Base-by-base conservation (phyloP, 2,888 invertebrate species). In the Panzeria rudis region DNA sequence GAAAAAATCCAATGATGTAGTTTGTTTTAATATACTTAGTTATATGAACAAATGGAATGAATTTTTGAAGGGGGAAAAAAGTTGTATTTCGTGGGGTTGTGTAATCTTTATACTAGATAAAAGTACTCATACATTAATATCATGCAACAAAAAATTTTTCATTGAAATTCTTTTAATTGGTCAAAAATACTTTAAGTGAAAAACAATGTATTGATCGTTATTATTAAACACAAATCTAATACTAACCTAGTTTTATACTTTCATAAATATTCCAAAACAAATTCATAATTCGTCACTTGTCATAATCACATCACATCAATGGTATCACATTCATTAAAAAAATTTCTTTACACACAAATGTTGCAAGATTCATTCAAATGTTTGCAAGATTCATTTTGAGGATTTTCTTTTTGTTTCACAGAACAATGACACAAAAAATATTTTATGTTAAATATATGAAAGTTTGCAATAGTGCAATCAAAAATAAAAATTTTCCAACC, bases 261-360 rank as follows among this genome's bases (percentile, higher is more conserved):
- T 61, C 13, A 35, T 5, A 11, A 2, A 25, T 2, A 1, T 15
- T 2, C 8, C 2, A 41, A 44, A 44, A n/a, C 20, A 13, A 4
- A 6, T 23, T 41, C 41, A 41, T 41, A 25, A 44, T 25, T 64
- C 44, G 6, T 64, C 44, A 44, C n/a, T 41, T 64, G 41, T n/a
- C 62, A 64, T 3, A 44, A 23, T 15, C 3, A 15, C 2, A 23
- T 15, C 61, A 20, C 17, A 61, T 20, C 2, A 23, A 13, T 9
- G 8, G 2, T 38, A 23, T 1, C 23, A 41, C n/a, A 20, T 2
- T 29, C 15, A 29, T 56, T 29, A 17, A 29, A 56, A n/a, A 47
- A 4, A 6, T 17, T 47, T 17, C 17, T 47, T 47, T 20, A 20
- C 25, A 5, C n/a, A n/a, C 8, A 47, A n/a, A 44, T 25, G 41